Conservation (phyloP, 2,113 vertebrate genomes). For the Aldabrachelys gigantea region DNA sequence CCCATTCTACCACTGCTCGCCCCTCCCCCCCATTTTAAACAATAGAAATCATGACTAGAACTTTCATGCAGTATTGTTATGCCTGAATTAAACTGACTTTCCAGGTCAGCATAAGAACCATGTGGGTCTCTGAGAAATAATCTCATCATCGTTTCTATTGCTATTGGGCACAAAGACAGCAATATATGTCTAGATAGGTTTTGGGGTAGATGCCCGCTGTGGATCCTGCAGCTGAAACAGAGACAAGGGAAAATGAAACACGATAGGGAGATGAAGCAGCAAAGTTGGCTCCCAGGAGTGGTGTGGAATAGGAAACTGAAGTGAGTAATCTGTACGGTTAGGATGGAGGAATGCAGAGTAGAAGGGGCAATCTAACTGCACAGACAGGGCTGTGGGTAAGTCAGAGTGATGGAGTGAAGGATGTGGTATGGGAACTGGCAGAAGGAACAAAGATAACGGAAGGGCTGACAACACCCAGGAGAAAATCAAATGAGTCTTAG, state of each 20-base stretch:
- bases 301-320: rapidly evolving
- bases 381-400: not conserved
- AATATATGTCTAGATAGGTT: not conserved
- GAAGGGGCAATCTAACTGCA: not conserved
- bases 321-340: rapidly evolving
- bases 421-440: rapidly evolving
- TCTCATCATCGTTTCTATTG: not conserved
- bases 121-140: slow-evolving; percentile 31
- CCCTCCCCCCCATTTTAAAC: not conserved
- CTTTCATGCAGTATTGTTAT: not conserved
- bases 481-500: not conserved
- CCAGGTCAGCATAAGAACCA: not conserved
- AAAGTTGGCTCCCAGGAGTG: not conserved
- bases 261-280: not conserved
- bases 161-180: not conserved
- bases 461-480: not conserved
- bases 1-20: not conserved
- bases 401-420: rapidly evolving
- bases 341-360: not conserved
- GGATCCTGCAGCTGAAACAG: not conserved
- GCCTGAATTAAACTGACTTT: not conserved
- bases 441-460: not conserved
- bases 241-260: not conserved
- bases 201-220: not conserved
- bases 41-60: slow-evolving; percentile 17